phyloP scores from a whole-genome alignment of 2,888 invertebrate genomes.

The Embidobia sp. region DNA sequence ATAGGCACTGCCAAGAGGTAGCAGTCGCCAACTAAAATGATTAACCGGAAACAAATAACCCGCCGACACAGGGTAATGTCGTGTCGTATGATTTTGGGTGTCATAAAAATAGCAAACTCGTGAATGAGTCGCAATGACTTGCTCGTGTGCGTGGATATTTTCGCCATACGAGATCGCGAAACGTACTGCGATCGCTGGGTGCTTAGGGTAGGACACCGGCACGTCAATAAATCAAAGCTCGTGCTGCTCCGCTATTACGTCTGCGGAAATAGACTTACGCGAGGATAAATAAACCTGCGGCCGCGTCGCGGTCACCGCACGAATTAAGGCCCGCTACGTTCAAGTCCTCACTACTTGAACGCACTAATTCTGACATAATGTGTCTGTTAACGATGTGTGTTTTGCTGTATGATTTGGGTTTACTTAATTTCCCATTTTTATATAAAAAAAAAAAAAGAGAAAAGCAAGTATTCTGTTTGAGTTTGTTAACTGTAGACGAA shows the following conservation, averaged over 20 bases:
- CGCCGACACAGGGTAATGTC: slow-evolving; percentile 3
- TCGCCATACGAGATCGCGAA: slow-evolving; percentile 7
- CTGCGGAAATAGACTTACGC: slow-evolving; percentile 67
- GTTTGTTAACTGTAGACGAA: too few species aligned
- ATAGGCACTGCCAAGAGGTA: not conserved
- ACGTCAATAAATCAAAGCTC: slow-evolving; percentile 67
- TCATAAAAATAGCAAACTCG: slow-evolving; percentile 28
- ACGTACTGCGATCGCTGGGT: slow-evolving; percentile 13
- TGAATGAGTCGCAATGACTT: slow-evolving; percentile 25
- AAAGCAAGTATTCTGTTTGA: too few species aligned
- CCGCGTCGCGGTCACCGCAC: slow-evolving; percentile 50
- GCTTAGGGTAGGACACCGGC: slow-evolving; percentile 68
- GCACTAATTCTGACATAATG: slow-evolving; percentile 17
- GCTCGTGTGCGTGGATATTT: slow-evolving; percentile 18
- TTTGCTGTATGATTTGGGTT: not conserved
- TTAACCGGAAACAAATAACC: slow-evolving; percentile 9
- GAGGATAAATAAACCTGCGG: slow-evolving; percentile 66
- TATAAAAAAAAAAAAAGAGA: too few species aligned
- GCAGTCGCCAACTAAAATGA: not conserved
- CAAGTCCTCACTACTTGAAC: slow-evolving; percentile 7
- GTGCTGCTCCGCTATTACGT: slow-evolving; percentile 65
- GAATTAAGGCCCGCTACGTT: slow-evolving; percentile 33
- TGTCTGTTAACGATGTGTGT: slow-evolving; percentile 5
- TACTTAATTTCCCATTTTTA: too few species aligned
- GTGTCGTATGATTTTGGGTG: slow-evolving; percentile 19